Evolutionary conservation across 2,888 invertebrate genomes (phyloP).

Genomic region (Stegana nigrithorax): DNA sequence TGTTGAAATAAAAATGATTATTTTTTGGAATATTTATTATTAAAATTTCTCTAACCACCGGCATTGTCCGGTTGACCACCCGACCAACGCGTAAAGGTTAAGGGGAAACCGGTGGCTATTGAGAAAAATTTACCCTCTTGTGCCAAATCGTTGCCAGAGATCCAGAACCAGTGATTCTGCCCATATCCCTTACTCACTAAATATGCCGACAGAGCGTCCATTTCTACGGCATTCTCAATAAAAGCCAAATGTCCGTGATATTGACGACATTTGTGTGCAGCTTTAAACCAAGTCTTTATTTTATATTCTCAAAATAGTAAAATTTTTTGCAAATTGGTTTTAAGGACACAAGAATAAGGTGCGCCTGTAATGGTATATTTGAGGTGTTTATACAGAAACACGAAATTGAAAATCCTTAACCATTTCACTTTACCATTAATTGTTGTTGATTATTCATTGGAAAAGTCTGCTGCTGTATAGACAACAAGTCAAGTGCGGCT

Average conservation of each 20-base stretch:
- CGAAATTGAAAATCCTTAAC: no score
- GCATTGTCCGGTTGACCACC: neutral
- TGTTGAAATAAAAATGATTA: no score
- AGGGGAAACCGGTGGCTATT: neutral
- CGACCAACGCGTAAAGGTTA: neutral
- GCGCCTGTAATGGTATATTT: no score
- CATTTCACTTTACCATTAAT: neutral
- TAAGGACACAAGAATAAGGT: no score
- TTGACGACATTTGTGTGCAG: conserved; percentile 31
- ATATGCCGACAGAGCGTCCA: conserved; percentile 26
- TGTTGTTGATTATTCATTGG: conserved; percentile 2
- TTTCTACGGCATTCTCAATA: conserved; percentile 30
- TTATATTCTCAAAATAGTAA: conserved; percentile 25
- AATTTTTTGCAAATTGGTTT: conserved; percentile 28
- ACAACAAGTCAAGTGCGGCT: no score
- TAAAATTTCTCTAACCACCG: conserved; percentile 3
- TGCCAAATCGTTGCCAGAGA: conserved; percentile 12
- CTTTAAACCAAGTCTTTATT: conserved; percentile 30
- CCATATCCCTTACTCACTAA: neutral
- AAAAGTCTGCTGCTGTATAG: conserved; percentile 5
- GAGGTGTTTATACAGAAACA: no score
- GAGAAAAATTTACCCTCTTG: neutral
- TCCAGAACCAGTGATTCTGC: conserved; percentile 6
- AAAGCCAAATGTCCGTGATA: conserved; percentile 32
- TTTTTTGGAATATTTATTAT: no score